These are phyloP conservation scores for Amblyornis subalaris DNA, from an alignment of 2,113 vertebrate species.

Conservation along the genomic window DNA sequence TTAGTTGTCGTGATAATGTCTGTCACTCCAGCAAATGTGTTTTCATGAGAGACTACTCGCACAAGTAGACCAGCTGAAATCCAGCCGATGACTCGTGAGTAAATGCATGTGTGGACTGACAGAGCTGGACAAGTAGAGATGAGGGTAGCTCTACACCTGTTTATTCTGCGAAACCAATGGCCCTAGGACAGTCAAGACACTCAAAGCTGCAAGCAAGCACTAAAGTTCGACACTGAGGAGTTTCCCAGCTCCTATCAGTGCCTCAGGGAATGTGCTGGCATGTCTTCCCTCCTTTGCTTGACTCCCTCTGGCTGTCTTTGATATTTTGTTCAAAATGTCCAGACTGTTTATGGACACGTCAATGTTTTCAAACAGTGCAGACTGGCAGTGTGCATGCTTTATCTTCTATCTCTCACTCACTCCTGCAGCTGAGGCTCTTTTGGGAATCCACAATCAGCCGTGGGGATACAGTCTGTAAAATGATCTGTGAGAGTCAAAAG, in stretches of 20 bases:
- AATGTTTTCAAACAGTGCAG: neutral
- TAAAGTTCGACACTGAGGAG: neutral
- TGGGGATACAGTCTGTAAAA: neutral
- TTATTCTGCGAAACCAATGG: neutral
- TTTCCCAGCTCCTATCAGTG: neutral
- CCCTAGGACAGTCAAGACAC: neutral
- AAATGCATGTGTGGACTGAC: neutral
- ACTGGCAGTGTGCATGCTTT: neutral
- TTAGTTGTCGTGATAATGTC: neutral
- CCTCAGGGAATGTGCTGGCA: neutral
- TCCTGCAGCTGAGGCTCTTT: neutral
- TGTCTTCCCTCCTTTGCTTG: neutral
- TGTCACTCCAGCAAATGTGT: neutral
- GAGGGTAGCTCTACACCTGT: neutral
- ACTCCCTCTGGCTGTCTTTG: neutral
- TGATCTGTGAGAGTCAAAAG: neutral
- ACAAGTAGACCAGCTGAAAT: neutral
- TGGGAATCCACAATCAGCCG: neutral
- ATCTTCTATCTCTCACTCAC: neutral
- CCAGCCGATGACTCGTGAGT: fast-evolving
- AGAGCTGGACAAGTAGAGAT: neutral
- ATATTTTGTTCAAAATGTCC: neutral
- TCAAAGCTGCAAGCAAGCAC: neutral
- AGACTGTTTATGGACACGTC: fast-evolving
- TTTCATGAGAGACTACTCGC: neutral